Conservation (phyloP, 2,888 invertebrate genomes). For the Hesperia comma region DNA sequence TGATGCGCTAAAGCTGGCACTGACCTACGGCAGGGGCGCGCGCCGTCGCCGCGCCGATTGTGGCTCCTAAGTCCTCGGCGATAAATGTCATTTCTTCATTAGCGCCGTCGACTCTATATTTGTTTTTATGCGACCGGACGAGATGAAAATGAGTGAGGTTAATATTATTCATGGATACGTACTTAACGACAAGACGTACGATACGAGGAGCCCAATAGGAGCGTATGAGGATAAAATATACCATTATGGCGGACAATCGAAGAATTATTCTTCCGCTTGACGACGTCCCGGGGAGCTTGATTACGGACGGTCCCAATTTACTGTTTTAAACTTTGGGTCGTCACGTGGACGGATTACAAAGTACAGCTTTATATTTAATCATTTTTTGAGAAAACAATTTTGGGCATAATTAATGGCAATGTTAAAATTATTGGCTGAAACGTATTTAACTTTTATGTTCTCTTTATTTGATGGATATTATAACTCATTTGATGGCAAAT, state of each 20-base stretch:
- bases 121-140: constrained; percentile 56
- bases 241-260: constrained; percentile 41
- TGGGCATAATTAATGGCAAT: constrained; percentile 2
- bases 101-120: constrained; percentile 48
- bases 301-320: constrained; percentile 36
- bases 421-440: background rate
- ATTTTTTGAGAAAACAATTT: constrained; percentile 11
- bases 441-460: no score
- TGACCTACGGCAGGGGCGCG: constrained; percentile 49
- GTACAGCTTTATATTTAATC: background rate
- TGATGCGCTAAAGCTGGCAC: constrained; percentile 60
- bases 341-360: constrained; percentile 4
- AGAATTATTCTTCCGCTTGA: constrained; percentile 45
- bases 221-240: constrained; percentile 40
- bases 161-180: constrained; percentile 68
- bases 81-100: constrained; percentile 50
- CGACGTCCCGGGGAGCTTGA: constrained; percentile 42
- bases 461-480: no score
- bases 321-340: constrained; percentile 36
- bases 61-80: constrained; percentile 49
- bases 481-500: no score
- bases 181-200: constrained; percentile 46
- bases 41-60: constrained; percentile 43
- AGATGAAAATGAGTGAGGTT: constrained; percentile 62
- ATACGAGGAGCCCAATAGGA: constrained; percentile 40